Base-by-base conservation (phyloP, 1,140 invertebrate genomes). In the Hycleus phaleratus region DNA sequence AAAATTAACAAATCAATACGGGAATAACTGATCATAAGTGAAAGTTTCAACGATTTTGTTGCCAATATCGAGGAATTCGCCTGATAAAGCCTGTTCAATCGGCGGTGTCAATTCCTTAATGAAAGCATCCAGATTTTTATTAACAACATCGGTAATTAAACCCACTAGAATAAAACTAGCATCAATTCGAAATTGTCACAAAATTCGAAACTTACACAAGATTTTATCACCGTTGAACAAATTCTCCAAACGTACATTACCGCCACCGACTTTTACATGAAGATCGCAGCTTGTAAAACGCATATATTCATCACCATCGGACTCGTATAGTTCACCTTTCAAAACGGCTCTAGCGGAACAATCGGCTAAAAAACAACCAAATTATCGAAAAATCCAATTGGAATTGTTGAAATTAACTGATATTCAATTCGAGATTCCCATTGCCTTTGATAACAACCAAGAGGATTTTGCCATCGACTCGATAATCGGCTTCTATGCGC, bases 141-240 rank as follows among this genome's bases (percentile, higher is more conserved):
- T 84, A n/a, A 85, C 80, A 0, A 79, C 78, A 24, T 72, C 70
- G 61, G 85, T 85, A 0, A 85, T 74, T 8, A 82, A 76, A 2
- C 81, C 79, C 45, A 71, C 74, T 74, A 59, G 44, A 71, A 72
- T 18, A 18, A 56, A 61, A 54, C 49, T 57, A 39, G 12, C 18
- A 40, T 56, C 39, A 43, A 54, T 49, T 24, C 38, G 38, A 18
- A 18, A 39, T 39, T 39, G 6, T 39, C 10, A 39, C 6, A 39
- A 7, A 39, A 39, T 39, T 39, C 38, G 38, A 18, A 18, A 66
- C 69, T 68, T 66, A 75, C 74, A 75, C 46, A 82, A 62, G 4
- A 74, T 65, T 62, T 78, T 77, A 51, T 85, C 82, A 8, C 82
- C 83, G 12, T 78, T 78, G 46, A 85, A 85, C 2, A 85, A 71